Evolutionary conservation across 1,140 invertebrate genomes (phyloP).

Genomic region (Diabrotica undecimpunctata): DNA sequence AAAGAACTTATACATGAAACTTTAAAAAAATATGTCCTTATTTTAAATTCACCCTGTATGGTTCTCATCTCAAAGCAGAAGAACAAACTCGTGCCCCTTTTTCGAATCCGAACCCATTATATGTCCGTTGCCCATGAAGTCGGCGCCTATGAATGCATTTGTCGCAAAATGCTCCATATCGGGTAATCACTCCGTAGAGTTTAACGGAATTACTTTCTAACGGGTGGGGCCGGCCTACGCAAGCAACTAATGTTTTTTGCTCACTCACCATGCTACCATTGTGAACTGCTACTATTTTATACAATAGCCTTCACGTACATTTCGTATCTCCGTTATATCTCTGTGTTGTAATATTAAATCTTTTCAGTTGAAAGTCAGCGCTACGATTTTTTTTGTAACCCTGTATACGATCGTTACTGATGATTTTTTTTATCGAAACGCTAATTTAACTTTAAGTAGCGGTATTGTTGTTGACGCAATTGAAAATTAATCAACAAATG

Average conservation of each 20-base stretch:
- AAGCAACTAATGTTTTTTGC: slow-evolving; percentile 22
- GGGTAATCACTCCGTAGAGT: slow-evolving; percentile 15
- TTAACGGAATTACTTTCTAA: slow-evolving; percentile 34
- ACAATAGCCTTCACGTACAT: slow-evolving; percentile 34
- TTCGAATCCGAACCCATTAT: background rate
- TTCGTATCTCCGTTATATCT: slow-evolving; percentile 28
- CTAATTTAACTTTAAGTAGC: no score
- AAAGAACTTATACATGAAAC: no score
- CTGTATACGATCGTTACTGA: background rate
- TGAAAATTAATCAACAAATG: no score
- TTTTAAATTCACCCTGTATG: no score
- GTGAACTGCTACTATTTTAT: slow-evolving; percentile 34
- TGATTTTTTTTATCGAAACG: no score
- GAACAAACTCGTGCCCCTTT: no score
- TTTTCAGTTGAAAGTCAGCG: slow-evolving; percentile 18
- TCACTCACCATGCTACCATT: slow-evolving; percentile 30
- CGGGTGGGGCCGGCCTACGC: slow-evolving; percentile 33
- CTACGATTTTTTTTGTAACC: slow-evolving; percentile 5
- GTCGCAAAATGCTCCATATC: slow-evolving; percentile 10
- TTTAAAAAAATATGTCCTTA: no score
- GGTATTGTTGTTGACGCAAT: no score
- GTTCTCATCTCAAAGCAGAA: no score
- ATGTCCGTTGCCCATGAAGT: background rate
- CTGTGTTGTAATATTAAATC: slow-evolving; percentile 22
- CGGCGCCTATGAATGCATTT: slow-evolving; percentile 7